These are phyloP conservation scores for Platygyra sinensis DNA, from an alignment of 64 coral and sea anemone genomes.

Conservation along the genomic window DNA sequence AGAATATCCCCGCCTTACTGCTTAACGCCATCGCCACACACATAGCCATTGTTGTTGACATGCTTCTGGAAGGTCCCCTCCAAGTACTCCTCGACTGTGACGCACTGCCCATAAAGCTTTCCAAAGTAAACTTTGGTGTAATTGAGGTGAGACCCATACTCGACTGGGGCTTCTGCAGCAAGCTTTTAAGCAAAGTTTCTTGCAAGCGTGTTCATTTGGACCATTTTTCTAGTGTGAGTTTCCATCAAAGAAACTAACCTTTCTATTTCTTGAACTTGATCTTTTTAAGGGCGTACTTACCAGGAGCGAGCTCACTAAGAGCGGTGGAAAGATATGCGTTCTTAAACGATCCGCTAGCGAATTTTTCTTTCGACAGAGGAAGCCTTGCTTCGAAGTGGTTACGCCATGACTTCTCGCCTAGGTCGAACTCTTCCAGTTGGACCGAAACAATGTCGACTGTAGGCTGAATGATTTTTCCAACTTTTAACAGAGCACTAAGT, in stretches of 20 bases:
- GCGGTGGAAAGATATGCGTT: constrained; percentile 48
- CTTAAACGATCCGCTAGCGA: constrained; percentile 45
- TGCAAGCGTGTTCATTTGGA: constrained; percentile 67
- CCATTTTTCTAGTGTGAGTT: constrained; percentile 59
- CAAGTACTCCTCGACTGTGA: constrained; percentile 48
- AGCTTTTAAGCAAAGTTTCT: constrained; percentile 53
- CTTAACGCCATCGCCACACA: constrained; percentile 4
- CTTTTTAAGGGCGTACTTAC: constrained; percentile 64
- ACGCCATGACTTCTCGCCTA: constrained; percentile 36
- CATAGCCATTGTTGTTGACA: too few relatives aligned
- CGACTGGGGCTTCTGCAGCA: not conserved
- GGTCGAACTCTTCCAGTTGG: constrained; percentile 54
- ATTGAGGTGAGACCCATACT: constrained; percentile 21
- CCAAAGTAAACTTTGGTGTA: constrained; percentile 12
- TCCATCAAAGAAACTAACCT: constrained; percentile 24
- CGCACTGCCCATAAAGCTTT: constrained; percentile 28
- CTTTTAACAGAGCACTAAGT: constrained; percentile 50
- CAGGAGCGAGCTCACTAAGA: constrained; percentile 14
- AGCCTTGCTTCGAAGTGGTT: constrained; percentile 38
- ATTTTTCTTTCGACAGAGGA: constrained; percentile 47
- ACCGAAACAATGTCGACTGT: constrained; percentile 38
- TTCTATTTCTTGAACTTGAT: constrained; percentile 59
- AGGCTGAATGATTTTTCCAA: constrained; percentile 48
- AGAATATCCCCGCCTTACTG: constrained; percentile 54
- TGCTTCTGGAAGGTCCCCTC: constrained; percentile 68